phyloP scores from a whole-genome alignment of 2,888 invertebrate species.

The Epistrophe eligans region DNA sequence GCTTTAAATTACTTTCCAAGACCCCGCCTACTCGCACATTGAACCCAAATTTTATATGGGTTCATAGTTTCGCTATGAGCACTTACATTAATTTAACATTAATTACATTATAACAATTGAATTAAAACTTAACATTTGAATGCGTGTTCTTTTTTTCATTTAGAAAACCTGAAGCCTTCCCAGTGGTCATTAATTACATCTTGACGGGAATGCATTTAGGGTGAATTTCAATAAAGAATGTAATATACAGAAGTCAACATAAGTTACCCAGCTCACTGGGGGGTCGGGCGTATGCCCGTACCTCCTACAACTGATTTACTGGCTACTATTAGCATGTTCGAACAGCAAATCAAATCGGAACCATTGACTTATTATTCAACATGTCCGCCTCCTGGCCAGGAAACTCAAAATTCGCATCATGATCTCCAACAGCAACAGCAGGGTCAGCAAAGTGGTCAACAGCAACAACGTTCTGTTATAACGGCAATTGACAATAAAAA shows the following conservation, averaged over 20 bases:
- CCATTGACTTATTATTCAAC: constrained; percentile 87
- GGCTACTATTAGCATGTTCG: constrained; percentile 88
- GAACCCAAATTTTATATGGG: not conserved
- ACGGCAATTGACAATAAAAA: constrained; percentile 78
- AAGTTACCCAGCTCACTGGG: constrained; percentile 87
- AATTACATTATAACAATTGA: not conserved
- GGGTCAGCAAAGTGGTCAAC: constrained; percentile 80
- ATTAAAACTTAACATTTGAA: constrained; percentile 11
- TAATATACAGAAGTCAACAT: constrained; percentile 83
- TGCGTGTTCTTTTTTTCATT: constrained; percentile 32
- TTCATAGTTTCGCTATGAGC: not conserved
- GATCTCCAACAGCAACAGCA: constrained; percentile 84
- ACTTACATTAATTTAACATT: constrained; percentile 18
- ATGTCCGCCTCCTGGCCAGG: constrained; percentile 80
- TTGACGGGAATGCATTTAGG: constrained; percentile 50
- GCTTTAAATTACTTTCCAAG: not conserved
- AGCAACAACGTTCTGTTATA: constrained; percentile 80
- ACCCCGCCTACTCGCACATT: not conserved
- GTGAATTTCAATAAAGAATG: constrained; percentile 68
- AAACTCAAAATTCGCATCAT: constrained; percentile 81
- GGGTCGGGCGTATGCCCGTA: constrained; percentile 87
- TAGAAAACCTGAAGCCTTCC: constrained; percentile 46
- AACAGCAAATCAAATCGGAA: constrained; percentile 89
- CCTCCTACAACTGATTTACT: constrained; percentile 87
- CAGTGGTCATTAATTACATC: constrained; percentile 25